These are phyloP conservation scores for Micronisus gabar DNA, from an alignment of 2,113 vertebrate species.

Conservation along the genomic window DNA sequence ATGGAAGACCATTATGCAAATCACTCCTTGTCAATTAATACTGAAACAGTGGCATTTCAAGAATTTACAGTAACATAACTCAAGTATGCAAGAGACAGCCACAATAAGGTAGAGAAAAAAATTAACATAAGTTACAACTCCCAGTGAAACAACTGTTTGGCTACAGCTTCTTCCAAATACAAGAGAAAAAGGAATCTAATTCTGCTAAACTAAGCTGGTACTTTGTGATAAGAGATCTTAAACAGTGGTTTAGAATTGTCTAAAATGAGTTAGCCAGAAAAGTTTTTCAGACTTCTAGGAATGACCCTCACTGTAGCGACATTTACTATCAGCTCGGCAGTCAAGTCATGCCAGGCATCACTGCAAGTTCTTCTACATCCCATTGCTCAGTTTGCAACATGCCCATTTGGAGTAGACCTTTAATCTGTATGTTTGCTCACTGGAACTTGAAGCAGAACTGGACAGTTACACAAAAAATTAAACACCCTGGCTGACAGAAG, in stretches of 20 bases:
- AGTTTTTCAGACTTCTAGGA: not conserved
- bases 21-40: not conserved
- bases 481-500: not conserved
- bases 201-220: not conserved
- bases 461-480: not conserved
- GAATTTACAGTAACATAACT: not conserved
- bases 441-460: not conserved
- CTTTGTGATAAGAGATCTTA: not conserved
- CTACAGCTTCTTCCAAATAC: not conserved
- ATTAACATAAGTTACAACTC: not conserved
- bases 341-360: not conserved
- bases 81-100: not conserved
- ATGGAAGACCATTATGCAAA: not conserved
- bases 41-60: not conserved
- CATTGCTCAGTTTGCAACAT: not conserved
- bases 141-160: not conserved
- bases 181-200: not conserved
- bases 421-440: not conserved
- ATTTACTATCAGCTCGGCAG: not conserved
- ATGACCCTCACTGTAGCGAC: not conserved
- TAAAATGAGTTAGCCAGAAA: not conserved
- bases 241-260: not conserved
- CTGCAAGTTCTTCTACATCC: not conserved
- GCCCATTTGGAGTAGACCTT: not conserved
- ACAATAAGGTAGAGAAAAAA: not conserved